phyloP scores from a whole-genome alignment of 2,113 vertebrate genomes.

The Clupea harengus region DNA sequence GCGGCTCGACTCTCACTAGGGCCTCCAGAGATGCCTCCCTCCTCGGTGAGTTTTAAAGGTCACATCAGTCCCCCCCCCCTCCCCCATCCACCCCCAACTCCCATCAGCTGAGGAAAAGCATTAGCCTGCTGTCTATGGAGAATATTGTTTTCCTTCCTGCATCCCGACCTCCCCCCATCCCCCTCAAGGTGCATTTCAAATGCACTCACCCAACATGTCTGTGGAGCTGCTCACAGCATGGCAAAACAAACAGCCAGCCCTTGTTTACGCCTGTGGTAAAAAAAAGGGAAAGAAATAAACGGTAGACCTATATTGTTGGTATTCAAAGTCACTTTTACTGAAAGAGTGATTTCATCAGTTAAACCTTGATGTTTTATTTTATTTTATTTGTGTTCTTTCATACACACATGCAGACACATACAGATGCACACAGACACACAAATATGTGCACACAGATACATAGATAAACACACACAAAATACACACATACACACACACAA shows the following conservation, averaged over 20 bases:
- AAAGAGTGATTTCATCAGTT: neutral
- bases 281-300: neutral
- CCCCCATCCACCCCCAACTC: constrained; percentile 35
- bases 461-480: constrained; percentile 27
- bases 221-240: constrained; percentile 58
- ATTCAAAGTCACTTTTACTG: neutral
- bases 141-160: constrained; percentile 60
- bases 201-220: constrained; percentile 58
- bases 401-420: neutral
- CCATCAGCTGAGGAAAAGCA: constrained; percentile 57
- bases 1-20: constrained; percentile 26
- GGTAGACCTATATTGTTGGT: neutral
- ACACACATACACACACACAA: constrained; percentile 24
- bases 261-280: constrained; percentile 57
- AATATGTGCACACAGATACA: neutral
- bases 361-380: neutral
- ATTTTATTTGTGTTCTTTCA: neutral
- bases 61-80: constrained; percentile 37
- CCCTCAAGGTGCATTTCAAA: constrained; percentile 57
- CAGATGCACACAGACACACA: neutral
- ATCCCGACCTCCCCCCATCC: neutral
- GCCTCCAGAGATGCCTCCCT: constrained; percentile 51
- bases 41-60: constrained; percentile 68
- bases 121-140: constrained; percentile 60
- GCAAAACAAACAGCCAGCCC: constrained; percentile 60